phyloP scores from a whole-genome alignment of 2,113 vertebrate species.

The Varanus komodoensis region DNA sequence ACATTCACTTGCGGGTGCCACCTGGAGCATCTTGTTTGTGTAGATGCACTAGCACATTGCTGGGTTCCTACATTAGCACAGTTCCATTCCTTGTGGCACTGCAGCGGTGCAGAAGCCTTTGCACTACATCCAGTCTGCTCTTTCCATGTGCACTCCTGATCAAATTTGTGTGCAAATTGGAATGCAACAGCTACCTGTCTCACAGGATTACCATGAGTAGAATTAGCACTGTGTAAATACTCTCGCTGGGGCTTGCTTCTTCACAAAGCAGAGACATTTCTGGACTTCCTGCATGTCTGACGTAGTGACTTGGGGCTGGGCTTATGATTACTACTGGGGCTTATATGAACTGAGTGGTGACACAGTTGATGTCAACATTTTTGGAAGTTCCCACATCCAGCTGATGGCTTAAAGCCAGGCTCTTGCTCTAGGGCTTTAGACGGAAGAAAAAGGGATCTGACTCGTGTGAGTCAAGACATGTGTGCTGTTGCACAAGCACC shows the following conservation, averaged over 20 bases:
- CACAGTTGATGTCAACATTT: neutral
- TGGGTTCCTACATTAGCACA: too few relatives aligned
- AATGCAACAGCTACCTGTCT: neutral
- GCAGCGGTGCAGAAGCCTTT: neutral
- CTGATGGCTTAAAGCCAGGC: too few relatives aligned
- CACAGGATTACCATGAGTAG: neutral
- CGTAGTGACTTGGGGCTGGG: neutral
- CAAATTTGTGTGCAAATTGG: neutral
- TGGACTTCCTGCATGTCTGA: neutral
- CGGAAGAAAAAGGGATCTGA: too few relatives aligned
- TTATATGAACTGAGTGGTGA: neutral
- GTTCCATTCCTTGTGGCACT: neutral
- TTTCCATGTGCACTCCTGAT: neutral
- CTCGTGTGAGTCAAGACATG: too few relatives aligned
- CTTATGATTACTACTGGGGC: neutral
- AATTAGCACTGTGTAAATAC: neutral
- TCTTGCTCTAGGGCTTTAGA: too few relatives aligned
- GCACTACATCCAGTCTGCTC: neutral
- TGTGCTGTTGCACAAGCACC: too few relatives aligned
- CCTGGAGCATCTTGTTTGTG: neutral
- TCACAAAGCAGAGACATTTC: neutral
- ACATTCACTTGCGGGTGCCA: neutral
- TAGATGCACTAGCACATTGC: too few relatives aligned
- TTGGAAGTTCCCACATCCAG: neutral
- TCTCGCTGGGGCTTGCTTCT: neutral